Percentiles rank a stretch among this genome's conserved stretches.
These are phyloP conservation scores for Danaus chrysippus DNA, from an alignment of 2,888 invertebrate species.

Conservation along the genomic window DNA sequence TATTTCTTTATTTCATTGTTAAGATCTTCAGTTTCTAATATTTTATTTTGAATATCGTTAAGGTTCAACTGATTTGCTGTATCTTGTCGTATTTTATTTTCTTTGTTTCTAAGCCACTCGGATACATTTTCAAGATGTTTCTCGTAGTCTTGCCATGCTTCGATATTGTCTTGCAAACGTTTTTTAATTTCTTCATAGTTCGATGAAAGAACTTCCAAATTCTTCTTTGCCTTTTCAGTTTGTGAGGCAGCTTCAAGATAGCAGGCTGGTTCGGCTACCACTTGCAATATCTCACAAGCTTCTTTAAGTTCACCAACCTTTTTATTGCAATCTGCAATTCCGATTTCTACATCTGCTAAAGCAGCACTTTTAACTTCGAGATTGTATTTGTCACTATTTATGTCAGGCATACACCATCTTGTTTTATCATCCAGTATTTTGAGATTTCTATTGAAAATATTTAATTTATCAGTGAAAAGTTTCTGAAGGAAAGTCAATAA, in stretches of 20 bases:
- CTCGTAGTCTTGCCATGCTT: slow-evolving; percentile 90
- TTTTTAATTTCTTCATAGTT: slow-evolving; percentile 84
- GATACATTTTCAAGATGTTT: slow-evolving; percentile 85
- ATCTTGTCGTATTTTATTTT: slow-evolving; percentile 86
- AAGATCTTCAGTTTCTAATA: slow-evolving; percentile 81
- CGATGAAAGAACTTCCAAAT: slow-evolving; percentile 84
- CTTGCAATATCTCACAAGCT: slow-evolving; percentile 84
- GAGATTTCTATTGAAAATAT: slow-evolving; percentile 88
- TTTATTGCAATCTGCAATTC: slow-evolving; percentile 84
- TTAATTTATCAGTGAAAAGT: slow-evolving; percentile 90
- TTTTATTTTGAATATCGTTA: slow-evolving; percentile 83
- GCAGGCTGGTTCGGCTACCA: slow-evolving; percentile 86
- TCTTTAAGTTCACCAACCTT: slow-evolving; percentile 84
- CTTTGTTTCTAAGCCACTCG: slow-evolving; percentile 88
- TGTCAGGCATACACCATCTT: slow-evolving; percentile 93
- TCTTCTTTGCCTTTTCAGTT: slow-evolving; percentile 83
- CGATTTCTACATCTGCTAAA: slow-evolving; percentile 85
- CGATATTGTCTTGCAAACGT: slow-evolving; percentile 84
- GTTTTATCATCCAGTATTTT: slow-evolving; percentile 92
- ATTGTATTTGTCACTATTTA: slow-evolving; percentile 93
- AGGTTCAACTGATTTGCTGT: slow-evolving; percentile 85
- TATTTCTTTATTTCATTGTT: slow-evolving; percentile 82
- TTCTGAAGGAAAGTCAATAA: slow-evolving; percentile 91
- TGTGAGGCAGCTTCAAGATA: slow-evolving; percentile 83
- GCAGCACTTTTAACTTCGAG: slow-evolving; percentile 93